Percentiles rank a stretch among this genome's conserved stretches.
phyloP scores from a whole-genome alignment of 2,113 vertebrate species.

The Geococcyx californianus region DNA sequence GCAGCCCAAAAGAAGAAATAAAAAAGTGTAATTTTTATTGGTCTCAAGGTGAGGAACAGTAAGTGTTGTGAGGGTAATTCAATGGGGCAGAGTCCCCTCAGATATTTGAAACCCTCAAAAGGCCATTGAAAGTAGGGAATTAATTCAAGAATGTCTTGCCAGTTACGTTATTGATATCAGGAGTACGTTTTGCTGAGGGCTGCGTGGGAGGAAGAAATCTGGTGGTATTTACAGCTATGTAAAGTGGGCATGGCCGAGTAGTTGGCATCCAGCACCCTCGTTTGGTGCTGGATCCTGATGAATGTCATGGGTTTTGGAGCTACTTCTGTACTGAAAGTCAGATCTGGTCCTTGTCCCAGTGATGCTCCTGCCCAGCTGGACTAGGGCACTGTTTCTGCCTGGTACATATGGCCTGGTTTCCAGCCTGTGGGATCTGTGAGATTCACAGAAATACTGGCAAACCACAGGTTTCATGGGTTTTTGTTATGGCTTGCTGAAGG shows the following conservation, averaged over 20 bases:
- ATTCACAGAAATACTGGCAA: not conserved
- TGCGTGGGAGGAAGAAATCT: not conserved
- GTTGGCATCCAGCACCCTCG: not conserved
- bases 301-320: not conserved
- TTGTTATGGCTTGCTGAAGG: not conserved
- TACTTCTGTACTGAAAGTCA: not conserved
- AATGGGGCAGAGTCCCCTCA: not conserved
- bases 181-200: not conserved
- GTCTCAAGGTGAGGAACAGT: not conserved
- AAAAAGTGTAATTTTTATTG: not conserved
- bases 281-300: not conserved
- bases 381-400: not conserved
- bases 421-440: rapidly evolving
- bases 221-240: not conserved
- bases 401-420: rapidly evolving
- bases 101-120: not conserved
- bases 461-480: not conserved
- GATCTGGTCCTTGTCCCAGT: not conserved
- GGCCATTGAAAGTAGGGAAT: not conserved
- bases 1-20: not conserved
- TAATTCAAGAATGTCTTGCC: not conserved
- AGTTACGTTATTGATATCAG: not conserved
- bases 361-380: not conserved
- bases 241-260: not conserved
- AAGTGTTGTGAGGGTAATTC: not conserved